Base-by-base conservation (phyloP, 2,888 invertebrate genomes). In the Harpalus rufipes region DNA sequence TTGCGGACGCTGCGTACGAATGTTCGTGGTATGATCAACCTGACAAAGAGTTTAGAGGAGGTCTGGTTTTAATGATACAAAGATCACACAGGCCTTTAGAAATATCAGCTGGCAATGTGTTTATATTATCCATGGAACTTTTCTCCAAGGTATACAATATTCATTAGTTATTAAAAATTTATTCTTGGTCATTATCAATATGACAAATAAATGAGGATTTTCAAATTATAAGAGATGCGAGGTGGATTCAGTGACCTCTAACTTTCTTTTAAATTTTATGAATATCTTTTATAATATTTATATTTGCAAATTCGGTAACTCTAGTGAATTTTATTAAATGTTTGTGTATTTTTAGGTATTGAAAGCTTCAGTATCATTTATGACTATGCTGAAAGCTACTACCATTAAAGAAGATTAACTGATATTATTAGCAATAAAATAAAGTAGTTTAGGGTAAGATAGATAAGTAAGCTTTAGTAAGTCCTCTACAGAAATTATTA, bases 61-160 rank as follows among this genome's bases (percentile, higher is more conserved):
- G 63, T 12, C 8, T 81, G 8, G 44, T 81, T 32, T 8, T 81
- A n/a, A 81, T 81, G 59, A 81, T 81, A 21, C 81, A 81, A 81
- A 61, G 81, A 39, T 32, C 81, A 8, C 65, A 41, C 5, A 21
- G 61, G 8, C 32, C 32, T n/a, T 18, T 81, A 16, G 3, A 44
- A 6, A 81, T 81, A 44, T 44, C 81, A 7, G 81, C 81, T 12
- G 81, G 81, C 7, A 81, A 81, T 44, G 61, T 81, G 7, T 81
- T 63, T 25, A 18, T 81, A 16, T 51, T 81, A n/a, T 81, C 81
- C 4, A 81, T 81, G 63, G 81, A 81, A 32, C 21, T 81, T n/a
- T 81, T 81, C 21, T 16, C 44, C 4, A 63, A 51, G 18, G 81
- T 81, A 59, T 65, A 65, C 6, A 25, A 2, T 25, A 32, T 32